Conservation (phyloP, 2,113 vertebrate genomes). For the Pseudonaja textilis region DNA sequence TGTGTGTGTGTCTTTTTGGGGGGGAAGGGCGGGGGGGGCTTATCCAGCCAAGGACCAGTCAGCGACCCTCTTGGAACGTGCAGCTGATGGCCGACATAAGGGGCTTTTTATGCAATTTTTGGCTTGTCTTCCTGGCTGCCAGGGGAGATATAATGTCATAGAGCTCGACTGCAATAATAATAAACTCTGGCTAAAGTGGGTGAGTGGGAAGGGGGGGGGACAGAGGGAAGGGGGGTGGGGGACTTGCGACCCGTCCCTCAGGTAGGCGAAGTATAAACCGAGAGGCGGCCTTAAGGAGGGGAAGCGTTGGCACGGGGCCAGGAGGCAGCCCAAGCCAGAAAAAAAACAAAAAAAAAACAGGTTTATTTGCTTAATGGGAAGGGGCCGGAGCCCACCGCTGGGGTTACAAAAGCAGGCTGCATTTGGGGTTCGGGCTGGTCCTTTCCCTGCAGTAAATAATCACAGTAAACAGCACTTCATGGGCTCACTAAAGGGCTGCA, state of each 20-base stretch:
- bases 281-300: background rate
- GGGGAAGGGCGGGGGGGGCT: rapidly evolving
- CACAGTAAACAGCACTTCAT: background rate
- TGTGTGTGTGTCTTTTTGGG: too few relatives aligned
- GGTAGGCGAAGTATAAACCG: constrained; percentile 5
- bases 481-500: background rate
- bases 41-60: background rate
- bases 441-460: background rate
- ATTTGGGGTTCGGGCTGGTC: background rate
- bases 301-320: background rate
- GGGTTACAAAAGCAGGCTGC: background rate
- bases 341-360: too few relatives aligned
- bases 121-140: background rate
- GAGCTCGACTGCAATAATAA: background rate
- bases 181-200: background rate
- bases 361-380: background rate
- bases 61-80: background rate
- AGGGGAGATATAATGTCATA: background rate
- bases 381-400: background rate
- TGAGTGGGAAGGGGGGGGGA: background rate
- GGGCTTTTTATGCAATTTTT: background rate
- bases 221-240: too few relatives aligned
- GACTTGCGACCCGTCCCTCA: constrained; percentile 9
- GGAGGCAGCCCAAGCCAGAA: too few relatives aligned
- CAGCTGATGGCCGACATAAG: background rate